Base-by-base conservation (phyloP, 2,113 vertebrate genomes). In the Dendropsophus ebraccatus region DNA sequence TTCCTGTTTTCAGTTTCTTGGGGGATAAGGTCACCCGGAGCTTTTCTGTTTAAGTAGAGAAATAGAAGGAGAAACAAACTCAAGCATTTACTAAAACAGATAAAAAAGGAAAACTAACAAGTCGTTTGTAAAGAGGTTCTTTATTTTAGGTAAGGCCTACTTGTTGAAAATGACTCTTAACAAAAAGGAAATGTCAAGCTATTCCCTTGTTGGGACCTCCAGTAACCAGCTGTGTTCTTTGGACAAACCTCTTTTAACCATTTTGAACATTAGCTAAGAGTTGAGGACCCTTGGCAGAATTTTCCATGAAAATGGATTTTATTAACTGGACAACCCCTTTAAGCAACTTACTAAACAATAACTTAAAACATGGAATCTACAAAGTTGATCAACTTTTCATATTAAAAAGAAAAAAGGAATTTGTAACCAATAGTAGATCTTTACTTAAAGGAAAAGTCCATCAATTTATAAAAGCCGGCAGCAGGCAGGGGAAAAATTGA, bases 1-100 rank as follows among this genome's bases (percentile, higher is more conserved):
- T 99, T 84, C 97, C 97, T 0, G 97, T 99, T 92, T 99, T 99
- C 90, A 99, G 94, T 93, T 99, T 99, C 95, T 99, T 99, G 90
- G 98, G 98, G 89, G 97, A 97, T 90, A 99, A 94, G 82, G 96
- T 98, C 91, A 99, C 97, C n/a, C 95, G 95, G 89, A 99, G 94
- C 62, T 97, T 96, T 90, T 99, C 97, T 99, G 89, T 74, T 69
- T 0, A 9, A 0, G 62, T 84, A 35, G 90, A 70, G 80, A 58
- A 60, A 11, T 10, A 17, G 19, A 17, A 11, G 32, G 32, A 32
- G 19, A 50, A 11, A 37, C 2, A 81, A 37, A 41, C 17, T 9
- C 4, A 49, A 28, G 23, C 16, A 47, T 74, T 73, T 3, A 35
- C 1, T 35, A 47, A 14, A 47, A 1, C 19, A 74, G 19, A 23